Evolutionary conservation across 2,797 vertebrate species (phyloP).

Genomic region (Poeciliopsis infans): DNA sequence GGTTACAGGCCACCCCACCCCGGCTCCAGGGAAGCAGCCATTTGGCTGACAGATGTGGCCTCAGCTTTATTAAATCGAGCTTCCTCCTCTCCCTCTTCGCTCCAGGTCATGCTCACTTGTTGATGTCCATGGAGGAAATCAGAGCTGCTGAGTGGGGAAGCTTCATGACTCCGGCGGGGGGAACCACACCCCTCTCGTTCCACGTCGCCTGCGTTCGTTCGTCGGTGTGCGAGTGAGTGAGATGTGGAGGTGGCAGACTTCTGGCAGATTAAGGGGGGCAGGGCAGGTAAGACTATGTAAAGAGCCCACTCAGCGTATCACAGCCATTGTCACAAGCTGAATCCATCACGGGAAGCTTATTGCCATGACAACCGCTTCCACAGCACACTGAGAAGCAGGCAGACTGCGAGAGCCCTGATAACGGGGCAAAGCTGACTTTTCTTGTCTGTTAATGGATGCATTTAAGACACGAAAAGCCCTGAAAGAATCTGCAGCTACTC

Average conservation of each 20-base stretch:
- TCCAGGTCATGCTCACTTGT: conserved; percentile 64
- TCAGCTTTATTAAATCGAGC: conserved; percentile 58
- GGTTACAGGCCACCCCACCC: conserved; percentile 32
- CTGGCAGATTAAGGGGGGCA: conserved; percentile 43
- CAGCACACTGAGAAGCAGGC: conserved; percentile 67
- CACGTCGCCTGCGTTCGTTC: neutral
- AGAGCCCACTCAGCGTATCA: conserved; percentile 78
- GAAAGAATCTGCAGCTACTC: conserved; percentile 26
- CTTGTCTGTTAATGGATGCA: conserved; percentile 35
- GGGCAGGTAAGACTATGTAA: conserved; percentile 63
- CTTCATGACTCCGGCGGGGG: conserved; percentile 17
- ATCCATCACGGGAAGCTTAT: conserved; percentile 73
- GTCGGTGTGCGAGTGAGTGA: rapidly evolving
- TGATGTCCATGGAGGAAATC: conserved; percentile 51
- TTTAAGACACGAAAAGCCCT: conserved; percentile 45
- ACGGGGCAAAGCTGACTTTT: conserved; percentile 51
- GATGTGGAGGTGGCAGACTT: conserved; percentile 31
- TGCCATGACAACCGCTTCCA: conserved; percentile 80
- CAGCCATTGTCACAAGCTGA: conserved; percentile 74
- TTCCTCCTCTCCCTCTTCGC: conserved; percentile 35
- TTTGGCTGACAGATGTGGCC: conserved; percentile 71
- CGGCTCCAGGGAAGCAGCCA: conserved; percentile 53
- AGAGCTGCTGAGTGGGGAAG: conserved; percentile 28
- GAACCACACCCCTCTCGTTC: conserved; percentile 56
- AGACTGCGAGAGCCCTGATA: conserved; percentile 60